Evolutionary conservation across 2,888 invertebrate species (phyloP).

Genomic region (Eilema caniola): DNA sequence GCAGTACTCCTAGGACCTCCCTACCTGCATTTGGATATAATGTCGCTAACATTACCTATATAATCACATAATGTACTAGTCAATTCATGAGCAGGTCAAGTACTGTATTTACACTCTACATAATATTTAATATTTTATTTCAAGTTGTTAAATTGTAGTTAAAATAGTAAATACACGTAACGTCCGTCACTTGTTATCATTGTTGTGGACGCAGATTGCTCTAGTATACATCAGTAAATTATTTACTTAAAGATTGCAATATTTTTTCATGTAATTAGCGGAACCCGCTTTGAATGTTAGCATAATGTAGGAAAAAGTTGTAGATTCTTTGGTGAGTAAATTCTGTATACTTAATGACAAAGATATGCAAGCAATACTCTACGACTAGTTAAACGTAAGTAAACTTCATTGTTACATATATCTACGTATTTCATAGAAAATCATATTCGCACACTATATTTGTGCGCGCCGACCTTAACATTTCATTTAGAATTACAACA

Average conservation of each 20-base stretch:
- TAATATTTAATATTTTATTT: constrained; percentile 51
- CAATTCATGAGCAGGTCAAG: constrained; percentile 57
- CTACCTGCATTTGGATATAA: constrained; percentile 39
- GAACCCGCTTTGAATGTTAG: constrained; percentile 80
- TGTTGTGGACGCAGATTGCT: constrained; percentile 54
- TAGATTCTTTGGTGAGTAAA: constrained; percentile 61
- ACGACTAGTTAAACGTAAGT: constrained; percentile 47
- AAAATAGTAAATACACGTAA: constrained; percentile 47
- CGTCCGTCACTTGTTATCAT: constrained; percentile 48
- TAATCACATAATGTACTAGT: constrained; percentile 63
- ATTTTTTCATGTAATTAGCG: constrained; percentile 77
- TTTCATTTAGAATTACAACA: constrained; percentile 19
- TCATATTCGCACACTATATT: constrained; percentile 37
- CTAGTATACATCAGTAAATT: constrained; percentile 53
- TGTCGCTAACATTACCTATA: constrained; percentile 33
- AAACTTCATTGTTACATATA: constrained; percentile 32
- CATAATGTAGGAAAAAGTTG: constrained; percentile 63
- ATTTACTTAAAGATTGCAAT: constrained; percentile 65
- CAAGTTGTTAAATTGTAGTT: constrained; percentile 59
- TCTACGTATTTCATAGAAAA: constrained; percentile 28
- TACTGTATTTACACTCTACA: constrained; percentile 56
- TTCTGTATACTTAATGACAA: constrained; percentile 61
- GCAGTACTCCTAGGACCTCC: constrained; percentile 59
- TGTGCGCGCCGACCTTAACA: constrained; percentile 30
- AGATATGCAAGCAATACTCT: constrained; percentile 52